Evolutionary conservation across 2,888 invertebrate genomes (phyloP).

Genomic region (Drosophila prolongata): DNA sequence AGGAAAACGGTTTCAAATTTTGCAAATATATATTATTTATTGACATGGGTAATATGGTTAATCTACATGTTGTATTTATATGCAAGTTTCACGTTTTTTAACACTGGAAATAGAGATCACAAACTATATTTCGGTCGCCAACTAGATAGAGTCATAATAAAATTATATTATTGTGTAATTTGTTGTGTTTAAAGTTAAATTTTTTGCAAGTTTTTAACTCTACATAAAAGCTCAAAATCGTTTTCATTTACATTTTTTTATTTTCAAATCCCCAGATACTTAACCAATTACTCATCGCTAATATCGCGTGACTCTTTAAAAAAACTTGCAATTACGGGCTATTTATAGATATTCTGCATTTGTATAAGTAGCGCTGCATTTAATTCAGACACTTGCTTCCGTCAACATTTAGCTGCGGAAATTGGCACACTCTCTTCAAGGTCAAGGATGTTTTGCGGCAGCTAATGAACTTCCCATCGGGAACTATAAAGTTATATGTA

Average conservation of each 20-base stretch:
- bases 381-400: constrained; percentile 46
- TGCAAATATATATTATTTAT: background rate
- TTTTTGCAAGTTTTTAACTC: background rate
- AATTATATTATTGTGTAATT: background rate
- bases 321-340: constrained; percentile 4
- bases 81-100: background rate
- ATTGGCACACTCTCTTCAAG: constrained; percentile 63
- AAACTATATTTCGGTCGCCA: background rate
- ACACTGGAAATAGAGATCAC: background rate
- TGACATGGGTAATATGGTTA: too few relatives aligned
- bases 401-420: constrained; percentile 69
- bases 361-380: constrained; percentile 15
- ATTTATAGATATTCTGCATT: constrained; percentile 30
- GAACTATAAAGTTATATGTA: background rate
- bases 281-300: background rate
- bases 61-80: background rate
- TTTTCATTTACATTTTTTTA: background rate
- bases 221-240: too few relatives aligned
- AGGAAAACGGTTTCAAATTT: too few relatives aligned
- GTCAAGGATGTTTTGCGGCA: constrained; percentile 48
- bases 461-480: constrained; percentile 8
- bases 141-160: too few relatives aligned
- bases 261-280: background rate
- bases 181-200: background rate
- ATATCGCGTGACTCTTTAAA: constrained; percentile 22